phyloP scores from a whole-genome alignment of 1,140 invertebrate species.

The Drosophila insularis region DNA sequence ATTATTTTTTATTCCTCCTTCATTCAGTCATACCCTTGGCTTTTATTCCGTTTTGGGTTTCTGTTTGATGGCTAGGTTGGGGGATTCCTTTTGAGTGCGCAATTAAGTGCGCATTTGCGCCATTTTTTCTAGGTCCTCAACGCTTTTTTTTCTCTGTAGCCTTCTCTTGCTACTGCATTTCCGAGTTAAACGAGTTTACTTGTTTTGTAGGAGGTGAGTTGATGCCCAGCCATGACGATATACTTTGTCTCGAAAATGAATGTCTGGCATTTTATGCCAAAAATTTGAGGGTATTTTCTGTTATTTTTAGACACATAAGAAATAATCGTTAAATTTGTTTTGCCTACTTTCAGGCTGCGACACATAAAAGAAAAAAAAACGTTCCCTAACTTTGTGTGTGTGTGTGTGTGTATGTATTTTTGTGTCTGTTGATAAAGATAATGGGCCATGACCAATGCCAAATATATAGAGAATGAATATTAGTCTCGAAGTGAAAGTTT shows the following conservation, averaged over 20 bases:
- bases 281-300: slow-evolving; percentile 32
- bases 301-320: slow-evolving; percentile 51
- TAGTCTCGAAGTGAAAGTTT: slow-evolving; percentile 15
- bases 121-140: slow-evolving; percentile 18
- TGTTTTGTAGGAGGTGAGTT: slow-evolving; percentile 28
- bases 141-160: slow-evolving; percentile 22
- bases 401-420: slow-evolving; percentile 9
- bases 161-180: slow-evolving; percentile 38
- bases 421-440: slow-evolving; percentile 23
- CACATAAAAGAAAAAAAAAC: slow-evolving; percentile 24
- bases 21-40: not conserved
- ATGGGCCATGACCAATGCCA: slow-evolving; percentile 34
- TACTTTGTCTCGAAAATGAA: slow-evolving; percentile 30
- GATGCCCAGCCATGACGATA: not conserved
- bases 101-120: slow-evolving; percentile 52
- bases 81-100: slow-evolving; percentile 38
- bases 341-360: slow-evolving; percentile 55
- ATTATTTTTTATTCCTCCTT: slow-evolving; percentile 4
- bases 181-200: slow-evolving; percentile 55
- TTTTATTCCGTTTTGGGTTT: not conserved
- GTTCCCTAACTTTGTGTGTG: slow-evolving; percentile 34
- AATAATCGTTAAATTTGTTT: slow-evolving; percentile 11
- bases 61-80: not conserved
- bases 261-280: slow-evolving; percentile 42
- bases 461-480: not conserved